Percentiles rank a stretch among this genome's conserved stretches.
Evolutionary conservation across 2,113 vertebrate genomes (phyloP).

Genomic region (Rhineura floridana): DNA sequence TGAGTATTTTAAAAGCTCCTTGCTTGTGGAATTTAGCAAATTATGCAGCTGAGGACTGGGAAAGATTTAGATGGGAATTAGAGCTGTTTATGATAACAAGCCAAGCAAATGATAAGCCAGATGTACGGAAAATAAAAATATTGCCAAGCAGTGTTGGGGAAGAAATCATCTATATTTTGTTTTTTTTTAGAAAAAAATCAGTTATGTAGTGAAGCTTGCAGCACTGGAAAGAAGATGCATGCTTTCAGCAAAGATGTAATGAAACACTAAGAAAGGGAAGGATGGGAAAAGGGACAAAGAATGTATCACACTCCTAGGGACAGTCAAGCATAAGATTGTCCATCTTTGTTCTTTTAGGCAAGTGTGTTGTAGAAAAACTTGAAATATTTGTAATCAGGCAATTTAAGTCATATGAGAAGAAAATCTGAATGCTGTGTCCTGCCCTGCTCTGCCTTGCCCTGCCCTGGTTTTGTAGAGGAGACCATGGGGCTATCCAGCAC

Average conservation of each 20-base stretch:
- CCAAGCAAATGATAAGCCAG: slow-evolving; percentile 20
- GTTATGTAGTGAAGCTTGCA: slow-evolving; percentile 4
- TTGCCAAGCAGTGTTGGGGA: not conserved
- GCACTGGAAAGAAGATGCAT: not conserved
- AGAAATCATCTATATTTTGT: not conserved
- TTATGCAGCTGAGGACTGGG: slow-evolving; percentile 1
- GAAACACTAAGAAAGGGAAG: not conserved
- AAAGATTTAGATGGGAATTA: slow-evolving; percentile 18
- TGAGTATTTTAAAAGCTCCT: slow-evolving; percentile 7
- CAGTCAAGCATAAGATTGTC: not conserved
- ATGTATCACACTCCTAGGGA: not conserved
- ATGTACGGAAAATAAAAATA: slow-evolving; percentile 9
- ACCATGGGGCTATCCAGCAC: not conserved
- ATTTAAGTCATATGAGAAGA: not conserved
- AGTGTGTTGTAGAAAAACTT: not conserved
- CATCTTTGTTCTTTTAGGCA: not conserved
- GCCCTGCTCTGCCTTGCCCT: not conserved
- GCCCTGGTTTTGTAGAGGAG: not conserved
- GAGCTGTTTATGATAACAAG: slow-evolving; percentile 19
- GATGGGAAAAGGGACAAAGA: not conserved
- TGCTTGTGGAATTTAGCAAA: slow-evolving; percentile 26
- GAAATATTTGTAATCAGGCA: not conserved
- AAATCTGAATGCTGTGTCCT: not conserved
- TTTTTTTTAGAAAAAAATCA: not conserved
- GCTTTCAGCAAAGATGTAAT: not conserved